These are phyloP conservation scores for Drosophila kuntzei DNA, from an alignment of 2,888 invertebrate species.

Conservation along the genomic window DNA sequence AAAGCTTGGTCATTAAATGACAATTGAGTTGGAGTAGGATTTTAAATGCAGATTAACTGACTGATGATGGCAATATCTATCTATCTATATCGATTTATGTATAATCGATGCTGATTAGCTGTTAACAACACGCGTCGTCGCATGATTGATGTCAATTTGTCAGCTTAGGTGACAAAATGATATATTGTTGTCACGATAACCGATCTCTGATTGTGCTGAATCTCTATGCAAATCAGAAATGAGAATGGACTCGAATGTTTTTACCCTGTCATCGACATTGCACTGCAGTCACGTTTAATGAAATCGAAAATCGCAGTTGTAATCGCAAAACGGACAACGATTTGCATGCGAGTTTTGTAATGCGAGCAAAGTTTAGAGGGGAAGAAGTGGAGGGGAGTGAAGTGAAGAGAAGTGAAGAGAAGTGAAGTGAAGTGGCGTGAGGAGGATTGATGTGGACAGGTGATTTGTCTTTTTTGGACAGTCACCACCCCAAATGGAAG, in stretches of 20 bases:
- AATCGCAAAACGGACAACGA: constrained; percentile 51
- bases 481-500: constrained; percentile 66
- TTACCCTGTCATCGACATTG: constrained; percentile 41
- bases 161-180: constrained; percentile 74
- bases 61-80: constrained; percentile 33
- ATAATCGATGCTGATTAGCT: constrained; percentile 38
- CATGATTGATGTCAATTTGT: constrained; percentile 77
- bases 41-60: constrained; percentile 33
- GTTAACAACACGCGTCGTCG: constrained; percentile 55
- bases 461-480: constrained; percentile 65
- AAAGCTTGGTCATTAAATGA: constrained; percentile 17
- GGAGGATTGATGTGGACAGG: constrained; percentile 55
- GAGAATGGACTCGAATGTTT: constrained; percentile 15
- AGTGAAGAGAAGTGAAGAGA: constrained; percentile 6
- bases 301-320: constrained; percentile 68
- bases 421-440: constrained; percentile 6
- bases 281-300: constrained; percentile 70
- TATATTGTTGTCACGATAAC: constrained; percentile 63
- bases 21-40: constrained; percentile 29
- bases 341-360: constrained; percentile 69
- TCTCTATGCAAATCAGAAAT: constrained; percentile 66
- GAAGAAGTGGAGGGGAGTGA: not conserved
- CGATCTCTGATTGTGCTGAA: constrained; percentile 59
- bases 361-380: constrained; percentile 29
- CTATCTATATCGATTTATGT: constrained; percentile 45